These are phyloP conservation scores for Circaetus cinerascens DNA, from an alignment of 2,113 vertebrate species.

Conservation along the genomic window DNA sequence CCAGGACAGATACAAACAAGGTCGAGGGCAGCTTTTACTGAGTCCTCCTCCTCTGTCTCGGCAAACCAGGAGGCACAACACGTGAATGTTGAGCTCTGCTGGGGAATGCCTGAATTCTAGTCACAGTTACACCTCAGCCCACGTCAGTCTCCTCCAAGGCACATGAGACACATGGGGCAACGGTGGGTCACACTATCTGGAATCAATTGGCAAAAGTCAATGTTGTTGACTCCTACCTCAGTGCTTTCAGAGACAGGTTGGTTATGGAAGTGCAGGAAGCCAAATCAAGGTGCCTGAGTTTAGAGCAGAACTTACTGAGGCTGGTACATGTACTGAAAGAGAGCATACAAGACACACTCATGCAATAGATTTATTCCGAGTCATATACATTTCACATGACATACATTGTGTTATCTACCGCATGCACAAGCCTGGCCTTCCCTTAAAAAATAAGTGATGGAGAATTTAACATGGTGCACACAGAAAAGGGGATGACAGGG, in stretches of 20 bases:
- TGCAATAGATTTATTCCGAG: accelerated
- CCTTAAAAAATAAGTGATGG: neutral
- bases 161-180: accelerated
- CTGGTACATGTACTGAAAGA: slow-evolving; percentile 91
- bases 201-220: neutral
- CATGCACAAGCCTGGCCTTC: accelerated
- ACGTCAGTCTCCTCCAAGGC: neutral
- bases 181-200: accelerated
- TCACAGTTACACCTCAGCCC: neutral
- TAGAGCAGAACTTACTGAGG: slow-evolving; percentile 98
- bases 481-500: neutral
- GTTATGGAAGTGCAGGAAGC: slow-evolving; percentile 98
- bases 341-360: neutral
- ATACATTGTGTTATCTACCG: neutral
- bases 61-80: neutral
- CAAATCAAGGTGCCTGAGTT: slow-evolving; percentile 94
- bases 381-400: accelerated
- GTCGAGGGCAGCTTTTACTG: neutral
- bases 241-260: slow-evolving; percentile 96
- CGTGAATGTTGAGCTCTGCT: neutral
- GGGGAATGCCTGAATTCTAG: neutral
- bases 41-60: neutral
- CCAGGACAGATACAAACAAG: neutral
- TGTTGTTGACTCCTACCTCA: slow-evolving; percentile 78
- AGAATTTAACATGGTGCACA: accelerated